Percentiles rank a stretch among this genome's conserved stretches.
Evolutionary conservation across 2,888 invertebrate genomes (phyloP).

Genomic region (Conchocele bisecta): DNA sequence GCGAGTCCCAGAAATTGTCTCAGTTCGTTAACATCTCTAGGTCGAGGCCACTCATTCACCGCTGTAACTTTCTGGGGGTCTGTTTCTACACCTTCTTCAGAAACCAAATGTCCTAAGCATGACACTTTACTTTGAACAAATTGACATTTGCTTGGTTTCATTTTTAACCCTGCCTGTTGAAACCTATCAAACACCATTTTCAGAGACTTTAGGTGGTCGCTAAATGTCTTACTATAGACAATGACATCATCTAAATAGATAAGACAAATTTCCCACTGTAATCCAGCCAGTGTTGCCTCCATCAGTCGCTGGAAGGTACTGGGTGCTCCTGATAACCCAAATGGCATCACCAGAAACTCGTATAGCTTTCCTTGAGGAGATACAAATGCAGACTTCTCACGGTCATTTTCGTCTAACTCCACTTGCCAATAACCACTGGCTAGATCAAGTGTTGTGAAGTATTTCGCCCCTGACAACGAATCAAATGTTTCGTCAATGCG

Average conservation of each 20-base stretch:
- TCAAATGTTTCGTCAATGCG: not conserved
- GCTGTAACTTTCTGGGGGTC: slow-evolving; percentile 50
- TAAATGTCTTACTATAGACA: not conserved
- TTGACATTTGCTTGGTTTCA: slow-evolving; percentile 34
- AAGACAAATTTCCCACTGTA: not conserved
- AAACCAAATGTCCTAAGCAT: slow-evolving; percentile 61
- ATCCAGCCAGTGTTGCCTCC: not conserved
- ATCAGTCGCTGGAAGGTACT: not conserved
- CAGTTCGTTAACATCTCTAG: slow-evolving; percentile 33
- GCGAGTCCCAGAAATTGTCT: slow-evolving; percentile 49
- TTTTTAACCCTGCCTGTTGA: slow-evolving; percentile 10
- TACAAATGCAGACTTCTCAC: not conserved
- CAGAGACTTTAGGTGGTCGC: not conserved
- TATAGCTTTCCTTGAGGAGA: not conserved
- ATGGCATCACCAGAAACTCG: not conserved
- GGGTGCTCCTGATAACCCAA: not conserved
- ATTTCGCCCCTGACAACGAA: slow-evolving; percentile 4
- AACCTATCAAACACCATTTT: not conserved
- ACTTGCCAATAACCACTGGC: slow-evolving; percentile 14
- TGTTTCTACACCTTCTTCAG: slow-evolving; percentile 31
- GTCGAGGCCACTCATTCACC: slow-evolving; percentile 38
- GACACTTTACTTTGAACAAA: slow-evolving; percentile 39
- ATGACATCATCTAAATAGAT: not conserved
- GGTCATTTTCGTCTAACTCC: not conserved
- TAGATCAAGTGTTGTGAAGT: slow-evolving; percentile 2